Conservation (phyloP, 1,140 invertebrate species). For the Thaumatotibia leucotreta region DNA sequence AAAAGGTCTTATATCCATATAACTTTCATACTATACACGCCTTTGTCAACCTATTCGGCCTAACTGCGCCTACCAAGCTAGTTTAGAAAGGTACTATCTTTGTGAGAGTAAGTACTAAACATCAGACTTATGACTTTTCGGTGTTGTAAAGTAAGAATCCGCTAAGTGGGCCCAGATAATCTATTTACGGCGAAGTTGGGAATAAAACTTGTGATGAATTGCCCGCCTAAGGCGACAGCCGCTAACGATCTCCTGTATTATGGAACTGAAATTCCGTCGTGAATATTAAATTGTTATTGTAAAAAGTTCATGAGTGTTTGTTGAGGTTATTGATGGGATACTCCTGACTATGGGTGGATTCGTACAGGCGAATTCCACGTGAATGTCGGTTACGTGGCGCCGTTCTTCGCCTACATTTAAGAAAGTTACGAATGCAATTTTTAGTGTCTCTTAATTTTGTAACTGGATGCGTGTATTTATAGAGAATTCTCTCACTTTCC, state of each 20-base stretch:
- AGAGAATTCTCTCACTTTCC: no score
- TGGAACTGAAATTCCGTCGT: not conserved
- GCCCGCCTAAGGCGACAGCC: not conserved
- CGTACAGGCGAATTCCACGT: no score
- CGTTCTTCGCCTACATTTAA: no score
- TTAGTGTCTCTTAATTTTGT: no score
- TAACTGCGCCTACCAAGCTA: not conserved
- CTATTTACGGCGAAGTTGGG: not conserved
- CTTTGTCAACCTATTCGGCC: not conserved
- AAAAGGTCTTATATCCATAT: not conserved
- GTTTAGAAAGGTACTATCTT: not conserved
- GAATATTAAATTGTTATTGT: not conserved
- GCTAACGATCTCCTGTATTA: not conserved
- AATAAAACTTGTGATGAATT: constrained; percentile 14
- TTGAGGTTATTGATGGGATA: not conserved
- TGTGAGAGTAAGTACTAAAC: not conserved
- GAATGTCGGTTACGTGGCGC: no score
- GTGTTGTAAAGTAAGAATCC: not conserved
- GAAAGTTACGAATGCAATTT: no score
- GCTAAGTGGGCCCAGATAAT: constrained; percentile 11
- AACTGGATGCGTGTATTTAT: no score
- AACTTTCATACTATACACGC: not conserved
- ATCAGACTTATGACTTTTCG: not conserved
- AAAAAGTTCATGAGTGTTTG: not conserved
- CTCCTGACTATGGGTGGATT: not conserved